Evolutionary conservation across 2,797 vertebrate species (phyloP).

Genomic region (Sitta carolinensis): DNA sequence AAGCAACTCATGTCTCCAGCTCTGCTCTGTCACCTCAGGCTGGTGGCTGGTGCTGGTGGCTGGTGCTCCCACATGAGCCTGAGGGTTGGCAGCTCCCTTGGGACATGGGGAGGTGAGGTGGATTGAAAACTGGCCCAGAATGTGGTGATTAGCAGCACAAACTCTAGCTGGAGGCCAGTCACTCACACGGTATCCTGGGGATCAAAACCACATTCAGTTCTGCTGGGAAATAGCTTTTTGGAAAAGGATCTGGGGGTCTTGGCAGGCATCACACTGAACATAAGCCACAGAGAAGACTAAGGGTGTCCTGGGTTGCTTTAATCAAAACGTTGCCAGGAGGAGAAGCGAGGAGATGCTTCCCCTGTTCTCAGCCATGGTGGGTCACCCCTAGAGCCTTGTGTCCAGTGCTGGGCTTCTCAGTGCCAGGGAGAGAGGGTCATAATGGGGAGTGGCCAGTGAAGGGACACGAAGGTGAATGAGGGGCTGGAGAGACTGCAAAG

Average conservation of each 20-base stretch:
- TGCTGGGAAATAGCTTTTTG: neutral
- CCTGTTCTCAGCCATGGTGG: neutral
- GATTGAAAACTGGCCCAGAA: neutral
- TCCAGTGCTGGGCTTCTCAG: neutral
- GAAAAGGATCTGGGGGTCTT: neutral
- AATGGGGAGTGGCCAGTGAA: neutral
- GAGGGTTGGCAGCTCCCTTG: neutral
- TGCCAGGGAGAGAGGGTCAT: neutral
- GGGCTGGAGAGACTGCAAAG: neutral
- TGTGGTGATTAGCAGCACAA: neutral
- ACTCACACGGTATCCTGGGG: neutral
- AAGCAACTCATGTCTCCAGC: accelerated
- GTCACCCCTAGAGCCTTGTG: neutral
- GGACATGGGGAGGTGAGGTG: neutral
- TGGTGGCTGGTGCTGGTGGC: neutral
- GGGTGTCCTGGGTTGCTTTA: neutral
- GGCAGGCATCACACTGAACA: neutral
- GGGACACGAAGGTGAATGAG: neutral
- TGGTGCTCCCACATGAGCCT: neutral
- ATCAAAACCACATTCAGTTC: neutral
- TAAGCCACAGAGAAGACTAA: neutral
- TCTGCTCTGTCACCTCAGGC: neutral
- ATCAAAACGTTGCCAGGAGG: neutral
- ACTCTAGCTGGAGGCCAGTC: neutral
- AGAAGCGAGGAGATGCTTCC: neutral